Base-by-base conservation (phyloP, 2,113 vertebrate genomes). In the Alouatta palliata region DNA sequence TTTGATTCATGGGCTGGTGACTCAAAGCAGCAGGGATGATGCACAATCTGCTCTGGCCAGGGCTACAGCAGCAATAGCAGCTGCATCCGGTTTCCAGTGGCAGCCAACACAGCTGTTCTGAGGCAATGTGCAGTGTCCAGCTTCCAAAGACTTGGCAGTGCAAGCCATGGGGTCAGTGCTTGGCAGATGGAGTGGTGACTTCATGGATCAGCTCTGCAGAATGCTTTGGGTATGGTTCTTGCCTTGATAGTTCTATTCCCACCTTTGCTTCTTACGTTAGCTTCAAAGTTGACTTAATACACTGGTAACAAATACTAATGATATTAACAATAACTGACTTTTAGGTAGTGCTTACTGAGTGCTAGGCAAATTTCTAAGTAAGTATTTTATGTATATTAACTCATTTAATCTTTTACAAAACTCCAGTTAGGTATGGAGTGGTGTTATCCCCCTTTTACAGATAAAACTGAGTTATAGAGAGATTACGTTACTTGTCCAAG, bases 31-130 rank as follows among this genome's bases (percentile, higher is more conserved):
- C 80, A 77, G 71, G 87, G 95, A 88, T 97, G 97, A 97, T 90
- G 90, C 97, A 97, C 87, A 96, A 49, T 77, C 84, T 19, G 23
- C 85, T 68, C 95, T 90, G 94, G 84, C 96, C 92, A 32, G 92
- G 66, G 90, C 80, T 30, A 88, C 43, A 58, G 82, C 6, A 6
- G 91, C 14, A 8, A 66, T 73, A 80, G 94, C 97, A 97, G 97
- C 97, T 98, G 97, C 96, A 94, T 98, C 97, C 97, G 92, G 97
- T 92, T 95, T 95, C 96, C 81, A 84, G 94, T 56, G 56, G 94
- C 85, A 94, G 87, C 52, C 88, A 77, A 82, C 84, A 86, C 97
- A 97, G 96, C 97, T 98, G 97, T 96, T 94, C 45, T 43, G 21
- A 54, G 70, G 81, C 96, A 92, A 45, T 68, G 49, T 61, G 84